Conservation (phyloP, 2,797 vertebrate genomes). For the Falco concolor region DNA sequence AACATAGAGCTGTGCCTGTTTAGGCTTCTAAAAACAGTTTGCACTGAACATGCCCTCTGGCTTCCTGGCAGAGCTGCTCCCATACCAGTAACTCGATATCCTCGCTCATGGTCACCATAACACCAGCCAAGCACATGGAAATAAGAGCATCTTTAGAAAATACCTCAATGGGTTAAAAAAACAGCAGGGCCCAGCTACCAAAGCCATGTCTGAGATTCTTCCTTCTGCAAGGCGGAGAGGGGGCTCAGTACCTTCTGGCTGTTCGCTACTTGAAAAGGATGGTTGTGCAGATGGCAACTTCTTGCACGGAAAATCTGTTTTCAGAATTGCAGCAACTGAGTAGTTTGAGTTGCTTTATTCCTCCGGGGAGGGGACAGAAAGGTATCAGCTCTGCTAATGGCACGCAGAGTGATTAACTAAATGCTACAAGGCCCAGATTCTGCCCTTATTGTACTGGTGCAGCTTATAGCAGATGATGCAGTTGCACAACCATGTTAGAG, state of each 20-base stretch:
- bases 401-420: background rate
- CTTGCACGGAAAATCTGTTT: background rate
- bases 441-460: background rate
- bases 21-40: constrained; percentile 49
- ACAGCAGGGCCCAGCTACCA: background rate
- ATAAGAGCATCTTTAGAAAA: constrained; percentile 56
- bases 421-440: background rate
- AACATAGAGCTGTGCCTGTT: constrained; percentile 27
- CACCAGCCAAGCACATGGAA: constrained; percentile 36
- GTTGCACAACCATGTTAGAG: background rate
- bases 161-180: constrained; percentile 45
- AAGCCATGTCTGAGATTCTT: background rate
- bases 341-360: background rate
- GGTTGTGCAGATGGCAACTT: background rate
- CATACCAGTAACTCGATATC: constrained; percentile 50
- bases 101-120: constrained; percentile 35
- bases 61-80: constrained; percentile 52
- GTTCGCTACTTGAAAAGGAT: background rate
- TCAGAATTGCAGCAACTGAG: background rate
- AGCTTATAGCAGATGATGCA: background rate
- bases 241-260: background rate
- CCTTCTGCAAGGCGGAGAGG: background rate
- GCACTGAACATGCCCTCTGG: constrained; percentile 34
- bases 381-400: background rate
- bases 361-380: background rate